A percentile compares a stretch with the other conserved stretches of the same genome.
phyloP scores from a whole-genome alignment of 2,797 vertebrate species.

The Catostomus latipinnis region DNA sequence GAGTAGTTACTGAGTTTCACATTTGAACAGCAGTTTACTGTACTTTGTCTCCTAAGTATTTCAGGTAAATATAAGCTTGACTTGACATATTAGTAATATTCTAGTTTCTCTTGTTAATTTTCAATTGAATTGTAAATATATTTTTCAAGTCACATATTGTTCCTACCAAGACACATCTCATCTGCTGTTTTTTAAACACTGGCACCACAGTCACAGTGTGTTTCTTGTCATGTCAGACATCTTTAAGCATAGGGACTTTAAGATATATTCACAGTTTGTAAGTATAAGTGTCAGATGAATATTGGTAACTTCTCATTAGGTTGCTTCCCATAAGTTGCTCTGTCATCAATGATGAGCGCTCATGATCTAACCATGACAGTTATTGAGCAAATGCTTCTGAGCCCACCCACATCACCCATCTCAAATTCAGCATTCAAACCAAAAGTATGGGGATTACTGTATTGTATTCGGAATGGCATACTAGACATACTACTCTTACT shows the following conservation, averaged over 20 bases:
- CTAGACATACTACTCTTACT: no score
- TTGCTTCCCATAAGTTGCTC: constrained; percentile 51
- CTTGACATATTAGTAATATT: background rate
- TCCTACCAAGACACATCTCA: no score
- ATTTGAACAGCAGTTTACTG: no score
- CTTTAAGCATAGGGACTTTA: background rate
- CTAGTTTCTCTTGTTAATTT: no score
- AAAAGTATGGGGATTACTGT: constrained; percentile 66
- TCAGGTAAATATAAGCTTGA: background rate
- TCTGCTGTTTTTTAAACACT: no score
- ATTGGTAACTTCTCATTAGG: constrained; percentile 55
- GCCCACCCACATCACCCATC: constrained; percentile 74
- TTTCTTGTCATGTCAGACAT: constrained; percentile 23
- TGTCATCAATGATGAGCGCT: background rate
- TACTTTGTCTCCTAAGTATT: no score
- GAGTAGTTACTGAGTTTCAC: no score
- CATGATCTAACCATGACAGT: constrained; percentile 70
- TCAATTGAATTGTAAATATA: background rate
- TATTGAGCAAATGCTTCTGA: constrained; percentile 70
- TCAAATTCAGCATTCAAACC: constrained; percentile 74
- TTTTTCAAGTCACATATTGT: constrained; percentile 14
- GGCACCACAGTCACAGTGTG: background rate
- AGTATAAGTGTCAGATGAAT: background rate
- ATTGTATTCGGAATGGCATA: background rate
- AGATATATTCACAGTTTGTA: background rate